Percentiles rank a stretch among this genome's conserved stretches.
These are phyloP conservation scores for Mobula hypostoma DNA, from an alignment of 2,113 vertebrate species.

Conservation along the genomic window DNA sequence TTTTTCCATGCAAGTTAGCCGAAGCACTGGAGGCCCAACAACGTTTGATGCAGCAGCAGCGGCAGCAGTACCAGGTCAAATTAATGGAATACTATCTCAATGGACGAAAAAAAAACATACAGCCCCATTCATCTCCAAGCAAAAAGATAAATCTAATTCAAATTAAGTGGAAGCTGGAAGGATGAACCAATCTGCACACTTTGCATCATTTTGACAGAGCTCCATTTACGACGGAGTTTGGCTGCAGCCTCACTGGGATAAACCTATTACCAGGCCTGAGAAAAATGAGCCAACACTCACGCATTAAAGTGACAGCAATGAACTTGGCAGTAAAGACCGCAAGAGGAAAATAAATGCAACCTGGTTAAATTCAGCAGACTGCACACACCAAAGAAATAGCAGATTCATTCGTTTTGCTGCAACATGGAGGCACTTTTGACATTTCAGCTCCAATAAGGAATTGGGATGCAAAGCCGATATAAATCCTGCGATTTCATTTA, in stretches of 20 bases:
- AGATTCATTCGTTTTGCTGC: background rate
- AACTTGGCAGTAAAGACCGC: background rate
- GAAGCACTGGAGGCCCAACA: background rate
- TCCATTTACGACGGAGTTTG: constrained; percentile 35
- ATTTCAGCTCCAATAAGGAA: background rate
- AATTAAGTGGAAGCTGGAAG: constrained; percentile 33
- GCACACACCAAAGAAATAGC: background rate
- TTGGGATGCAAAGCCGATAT: background rate
- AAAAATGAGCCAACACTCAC: background rate
- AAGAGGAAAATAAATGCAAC: constrained; percentile 5
- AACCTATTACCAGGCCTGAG: background rate
- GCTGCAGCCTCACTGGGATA: background rate
- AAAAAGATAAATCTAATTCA: constrained; percentile 38
- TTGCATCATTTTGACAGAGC: constrained; percentile 41
- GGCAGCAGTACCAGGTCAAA: constrained; percentile 22
- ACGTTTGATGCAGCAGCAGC: constrained; percentile 14
- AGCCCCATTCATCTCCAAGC: constrained; percentile 31
- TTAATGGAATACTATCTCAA: background rate
- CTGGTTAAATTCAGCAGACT: background rate
- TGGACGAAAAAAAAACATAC: background rate
- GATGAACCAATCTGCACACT: constrained; percentile 26
- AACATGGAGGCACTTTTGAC: background rate
- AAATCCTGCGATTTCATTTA: background rate
- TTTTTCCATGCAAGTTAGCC: background rate
- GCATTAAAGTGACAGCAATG: background rate